Conservation (phyloP, 2,888 invertebrate genomes). For the Sphaerophoria taeniata region DNA sequence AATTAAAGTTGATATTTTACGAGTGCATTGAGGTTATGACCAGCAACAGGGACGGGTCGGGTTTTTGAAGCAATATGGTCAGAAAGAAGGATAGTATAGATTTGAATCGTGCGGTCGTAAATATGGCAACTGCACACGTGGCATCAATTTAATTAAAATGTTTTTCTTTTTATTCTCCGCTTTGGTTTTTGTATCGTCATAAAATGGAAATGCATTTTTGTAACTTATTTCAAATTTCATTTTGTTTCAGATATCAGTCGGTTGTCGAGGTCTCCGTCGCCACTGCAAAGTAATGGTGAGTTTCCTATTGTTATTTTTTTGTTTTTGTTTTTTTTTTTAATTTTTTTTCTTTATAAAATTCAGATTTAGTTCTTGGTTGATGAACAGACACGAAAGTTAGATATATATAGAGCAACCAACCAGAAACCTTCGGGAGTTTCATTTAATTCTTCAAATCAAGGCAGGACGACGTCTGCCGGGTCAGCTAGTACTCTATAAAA, state of each 20-base stretch:
- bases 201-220: conserved; percentile 11
- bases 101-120: conserved; percentile 19
- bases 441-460: too few relatives aligned
- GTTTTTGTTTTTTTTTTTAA: too few relatives aligned
- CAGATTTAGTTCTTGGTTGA: too few relatives aligned
- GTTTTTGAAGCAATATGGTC: conserved; percentile 26
- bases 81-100: neutral
- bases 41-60: conserved; percentile 5
- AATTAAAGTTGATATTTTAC: conserved; percentile 56
- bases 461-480: too few relatives aligned
- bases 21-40: conserved; percentile 44
- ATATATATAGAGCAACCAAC: too few relatives aligned
- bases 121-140: conserved; percentile 51
- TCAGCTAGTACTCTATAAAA: too few relatives aligned
- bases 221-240: conserved; percentile 38
- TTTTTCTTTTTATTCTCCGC: conserved; percentile 11
- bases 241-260: conserved; percentile 83
- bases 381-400: too few relatives aligned
- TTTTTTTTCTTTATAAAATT: too few relatives aligned
- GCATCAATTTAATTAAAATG: conserved; percentile 24
- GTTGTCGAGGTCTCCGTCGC: conserved; percentile 90
- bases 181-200: neutral
- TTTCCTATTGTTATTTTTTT: neutral
- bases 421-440: too few relatives aligned
- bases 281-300: conserved; percentile 90